Evolutionary conservation across 2,113 vertebrate species (phyloP).

Genomic region (Prolemur simus): DNA sequence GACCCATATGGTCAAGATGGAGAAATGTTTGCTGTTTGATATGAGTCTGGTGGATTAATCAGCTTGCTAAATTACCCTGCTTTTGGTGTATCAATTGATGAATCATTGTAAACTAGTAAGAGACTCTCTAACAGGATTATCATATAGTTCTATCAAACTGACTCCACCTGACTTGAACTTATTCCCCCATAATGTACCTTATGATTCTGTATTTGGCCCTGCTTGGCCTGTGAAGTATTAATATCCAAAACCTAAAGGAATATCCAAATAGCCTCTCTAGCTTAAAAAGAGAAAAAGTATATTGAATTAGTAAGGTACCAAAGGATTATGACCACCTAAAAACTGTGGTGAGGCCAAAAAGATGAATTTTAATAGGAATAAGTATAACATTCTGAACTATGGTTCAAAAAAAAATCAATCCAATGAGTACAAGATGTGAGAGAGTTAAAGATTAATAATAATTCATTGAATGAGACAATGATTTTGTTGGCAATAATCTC

Average conservation of each 20-base stretch:
- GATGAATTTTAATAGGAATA: background rate
- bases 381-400: background rate
- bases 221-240: conserved; percentile 33
- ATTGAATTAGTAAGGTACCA: background rate
- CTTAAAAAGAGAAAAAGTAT: background rate
- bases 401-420: background rate
- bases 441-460: conserved; percentile 2
- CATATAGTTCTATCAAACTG: background rate
- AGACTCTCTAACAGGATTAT: background rate
- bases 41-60: background rate
- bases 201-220: background rate
- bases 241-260: background rate
- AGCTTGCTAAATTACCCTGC: background rate
- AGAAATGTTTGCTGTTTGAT: background rate
- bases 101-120: background rate
- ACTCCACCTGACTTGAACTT: background rate
- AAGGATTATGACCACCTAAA: conserved; percentile 6
- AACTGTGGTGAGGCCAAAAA: background rate
- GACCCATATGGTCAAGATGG: background rate
- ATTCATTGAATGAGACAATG: conserved; percentile 18
- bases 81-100: conserved; percentile 1
- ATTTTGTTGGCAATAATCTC: background rate
- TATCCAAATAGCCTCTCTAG: background rate
- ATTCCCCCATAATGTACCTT: background rate
- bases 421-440: background rate